Percentiles rank a stretch among this genome's conserved stretches.
These are phyloP conservation scores for Panagrolaimus sp. DNA, from an alignment of 1,140 invertebrate species.

Conservation along the genomic window DNA sequence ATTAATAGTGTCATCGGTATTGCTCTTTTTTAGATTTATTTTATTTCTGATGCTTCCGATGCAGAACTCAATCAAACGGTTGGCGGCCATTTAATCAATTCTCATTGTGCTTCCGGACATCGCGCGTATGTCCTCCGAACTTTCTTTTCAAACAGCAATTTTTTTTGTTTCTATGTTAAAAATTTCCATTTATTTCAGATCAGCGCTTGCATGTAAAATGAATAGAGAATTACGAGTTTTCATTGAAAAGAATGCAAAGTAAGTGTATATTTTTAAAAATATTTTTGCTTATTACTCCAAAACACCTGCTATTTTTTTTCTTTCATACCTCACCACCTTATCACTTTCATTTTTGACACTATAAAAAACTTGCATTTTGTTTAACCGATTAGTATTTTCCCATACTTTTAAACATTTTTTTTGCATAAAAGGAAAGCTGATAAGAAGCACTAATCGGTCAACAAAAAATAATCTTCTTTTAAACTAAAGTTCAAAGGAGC, in stretches of 20 bases:
- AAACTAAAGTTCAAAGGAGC: too few relatives aligned
- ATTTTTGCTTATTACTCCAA: too few relatives aligned
- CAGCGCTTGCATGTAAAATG: constrained; percentile 6
- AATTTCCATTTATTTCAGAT: neutral
- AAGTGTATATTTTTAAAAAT: neutral
- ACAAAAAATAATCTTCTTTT: too few relatives aligned
- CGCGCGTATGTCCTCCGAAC: neutral
- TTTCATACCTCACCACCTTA: too few relatives aligned
- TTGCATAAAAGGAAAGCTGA: too few relatives aligned
- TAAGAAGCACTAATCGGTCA: too few relatives aligned
- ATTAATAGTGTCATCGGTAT: neutral
- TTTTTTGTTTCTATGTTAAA: neutral
- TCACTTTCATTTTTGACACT: too few relatives aligned
- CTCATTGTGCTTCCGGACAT: constrained; percentile 20
- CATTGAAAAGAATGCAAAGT: constrained; percentile 4
- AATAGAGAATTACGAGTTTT: constrained; percentile 13
- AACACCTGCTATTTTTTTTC: too few relatives aligned
- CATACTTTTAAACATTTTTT: too few relatives aligned
- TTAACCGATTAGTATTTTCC: too few relatives aligned
- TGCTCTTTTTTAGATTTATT: constrained; percentile 13
- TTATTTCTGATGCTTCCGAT: constrained; percentile 19
- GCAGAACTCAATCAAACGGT: constrained; percentile 18
- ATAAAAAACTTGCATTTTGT: too few relatives aligned
- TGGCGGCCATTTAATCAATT: constrained; percentile 23
- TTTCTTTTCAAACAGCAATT: neutral